Conservation (phyloP, 1,140 invertebrate species). For the Telenomus remus region DNA sequence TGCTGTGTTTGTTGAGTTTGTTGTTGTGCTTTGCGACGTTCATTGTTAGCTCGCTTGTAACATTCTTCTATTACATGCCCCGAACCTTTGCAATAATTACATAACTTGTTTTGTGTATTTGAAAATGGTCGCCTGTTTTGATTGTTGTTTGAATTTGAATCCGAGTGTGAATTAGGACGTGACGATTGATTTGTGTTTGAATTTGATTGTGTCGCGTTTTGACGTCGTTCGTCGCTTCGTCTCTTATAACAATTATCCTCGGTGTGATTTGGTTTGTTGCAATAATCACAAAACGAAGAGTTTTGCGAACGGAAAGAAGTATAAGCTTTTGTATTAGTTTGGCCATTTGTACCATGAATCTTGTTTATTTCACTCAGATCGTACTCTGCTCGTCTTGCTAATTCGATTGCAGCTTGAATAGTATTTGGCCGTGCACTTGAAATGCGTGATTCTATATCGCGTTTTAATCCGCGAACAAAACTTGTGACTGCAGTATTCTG, state of each 20-base stretch:
- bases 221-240: background rate
- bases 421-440: background rate
- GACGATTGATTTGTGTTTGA: too few relatives aligned
- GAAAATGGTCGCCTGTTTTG: too few relatives aligned
- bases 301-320: background rate
- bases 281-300: background rate
- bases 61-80: background rate
- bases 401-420: background rate
- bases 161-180: background rate
- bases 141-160: too few relatives aligned
- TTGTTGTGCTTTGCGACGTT: background rate
- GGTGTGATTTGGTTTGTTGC: background rate
- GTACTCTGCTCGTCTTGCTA: slow-evolving; percentile 1
- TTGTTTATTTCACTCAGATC: background rate
- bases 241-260: background rate
- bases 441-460: background rate
- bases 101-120: too few relatives aligned
- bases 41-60: background rate
- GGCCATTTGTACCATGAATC: background rate
- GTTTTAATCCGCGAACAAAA: background rate
- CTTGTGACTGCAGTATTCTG: background rate
- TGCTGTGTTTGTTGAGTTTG: background rate
- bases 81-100: background rate
- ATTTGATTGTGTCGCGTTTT: background rate
- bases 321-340: background rate